Evolutionary conservation across 1,140 invertebrate species (phyloP).

Genomic region (Hypothenemus hampei): DNA sequence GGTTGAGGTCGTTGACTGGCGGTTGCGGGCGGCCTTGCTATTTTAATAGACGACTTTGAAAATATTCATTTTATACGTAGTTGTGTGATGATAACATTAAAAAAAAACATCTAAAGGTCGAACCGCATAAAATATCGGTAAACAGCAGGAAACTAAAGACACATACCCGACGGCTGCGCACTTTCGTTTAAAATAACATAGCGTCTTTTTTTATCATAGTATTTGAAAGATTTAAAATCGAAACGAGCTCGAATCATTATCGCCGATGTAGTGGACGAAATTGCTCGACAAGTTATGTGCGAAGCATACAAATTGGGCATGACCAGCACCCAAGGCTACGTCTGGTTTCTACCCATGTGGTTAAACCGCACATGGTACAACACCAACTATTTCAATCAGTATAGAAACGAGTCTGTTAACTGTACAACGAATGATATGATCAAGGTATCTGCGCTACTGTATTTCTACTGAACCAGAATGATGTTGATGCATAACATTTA

Average conservation of each 20-base stretch:
- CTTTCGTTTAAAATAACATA: too few species aligned
- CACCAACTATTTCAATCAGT: conserved; percentile 55
- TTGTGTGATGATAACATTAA: too few species aligned
- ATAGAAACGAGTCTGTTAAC: conserved; percentile 48
- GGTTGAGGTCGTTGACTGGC: too few species aligned
- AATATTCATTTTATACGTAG: too few species aligned
- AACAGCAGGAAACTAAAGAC: too few species aligned
- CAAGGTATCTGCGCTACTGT: conserved; percentile 39
- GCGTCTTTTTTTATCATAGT: conserved; percentile 51
- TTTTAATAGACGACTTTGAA: too few species aligned
- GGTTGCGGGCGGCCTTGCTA: too few species aligned
- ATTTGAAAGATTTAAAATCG: conserved; percentile 63
- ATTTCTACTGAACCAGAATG: background rate
- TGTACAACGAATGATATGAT: conserved; percentile 63
- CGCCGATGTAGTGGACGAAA: conserved; percentile 66
- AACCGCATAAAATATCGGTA: too few species aligned
- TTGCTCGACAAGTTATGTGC: conserved; percentile 67
- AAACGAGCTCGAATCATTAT: conserved; percentile 70
- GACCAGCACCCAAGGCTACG: conserved; percentile 64
- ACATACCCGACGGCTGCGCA: too few species aligned
- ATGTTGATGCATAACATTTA: background rate
- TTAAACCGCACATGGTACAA: conserved; percentile 63
- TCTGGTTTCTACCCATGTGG: conserved; percentile 81
- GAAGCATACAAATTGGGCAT: conserved; percentile 67
- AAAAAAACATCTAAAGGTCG: too few species aligned